phyloP scores from a whole-genome alignment of 2,797 vertebrate species.

The Aulostomus chinensis region DNA sequence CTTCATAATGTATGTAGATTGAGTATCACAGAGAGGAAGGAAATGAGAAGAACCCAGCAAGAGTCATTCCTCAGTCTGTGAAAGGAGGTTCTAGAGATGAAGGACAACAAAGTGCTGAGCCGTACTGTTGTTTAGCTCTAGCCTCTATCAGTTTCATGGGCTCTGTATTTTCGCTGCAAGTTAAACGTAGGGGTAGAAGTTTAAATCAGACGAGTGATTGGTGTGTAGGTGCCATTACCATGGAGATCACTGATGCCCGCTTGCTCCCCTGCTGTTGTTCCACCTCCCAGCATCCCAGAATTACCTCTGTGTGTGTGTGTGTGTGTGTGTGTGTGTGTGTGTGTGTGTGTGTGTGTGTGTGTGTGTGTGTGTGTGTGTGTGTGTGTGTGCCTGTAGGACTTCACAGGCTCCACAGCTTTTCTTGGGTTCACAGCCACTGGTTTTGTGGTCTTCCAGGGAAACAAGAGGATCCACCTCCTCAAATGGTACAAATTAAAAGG shows the following conservation, averaged over 20 bases:
- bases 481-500: slow-evolving; percentile 93
- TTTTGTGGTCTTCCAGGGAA: slow-evolving; percentile 98
- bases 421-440: slow-evolving; percentile 96
- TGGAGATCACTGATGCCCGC: slow-evolving; percentile 33
- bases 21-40: not conserved
- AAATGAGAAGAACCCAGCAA: not conserved
- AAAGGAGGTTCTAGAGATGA: slow-evolving; percentile 5
- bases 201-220: slow-evolving; percentile 14
- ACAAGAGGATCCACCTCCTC: slow-evolving; percentile 96
- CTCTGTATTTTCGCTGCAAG: slow-evolving; percentile 2
- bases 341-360: slow-evolving; percentile 11
- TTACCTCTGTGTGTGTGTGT: not conserved
- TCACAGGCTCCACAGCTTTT: slow-evolving; percentile 92
- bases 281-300: slow-evolving; percentile 26
- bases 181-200: slow-evolving; percentile 5
- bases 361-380: slow-evolving; percentile 20
- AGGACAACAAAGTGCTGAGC: too few relatives aligned
- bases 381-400: slow-evolving; percentile 83
- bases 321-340: slow-evolving; percentile 11
- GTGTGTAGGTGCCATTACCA: slow-evolving; percentile 20
- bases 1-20: slow-evolving; percentile 1
- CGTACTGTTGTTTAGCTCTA: too few relatives aligned
- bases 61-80: not conserved
- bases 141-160: not conserved
- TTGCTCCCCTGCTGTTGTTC: slow-evolving; percentile 25